Evolutionary conservation across 2,888 invertebrate species (phyloP), one percentile per base, ranked within the genome.

Genomic region (Andrena hattorfiana): DNA sequence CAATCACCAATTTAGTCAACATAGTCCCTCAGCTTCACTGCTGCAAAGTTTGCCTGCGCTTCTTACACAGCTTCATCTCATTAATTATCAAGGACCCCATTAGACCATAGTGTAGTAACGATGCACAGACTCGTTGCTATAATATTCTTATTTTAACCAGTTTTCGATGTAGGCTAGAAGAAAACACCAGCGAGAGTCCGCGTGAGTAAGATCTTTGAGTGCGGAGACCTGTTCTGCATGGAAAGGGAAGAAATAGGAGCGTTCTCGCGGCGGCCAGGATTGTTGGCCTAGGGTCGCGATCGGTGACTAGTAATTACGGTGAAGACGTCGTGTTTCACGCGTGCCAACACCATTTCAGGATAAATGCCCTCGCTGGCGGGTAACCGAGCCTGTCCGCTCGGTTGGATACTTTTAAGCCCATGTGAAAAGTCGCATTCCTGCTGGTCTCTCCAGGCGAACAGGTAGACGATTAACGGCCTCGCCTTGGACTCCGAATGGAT

Each of bases 391-490:
- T 72, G 74, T 79, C 67, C 54, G 60, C 42, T 59, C 76, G 51
- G 67, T 85, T 48, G 59, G 35, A 76, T 63, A 77, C 60, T 56
- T 73, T 78, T 71, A 78, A 81, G 26, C 49, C 48, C 8, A 64
- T 16, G 67, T 67, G 30, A 73, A 83, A 81, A 83, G 72, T 66
- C 54, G 77, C 74, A 81, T 83, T 83, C 83, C 69, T 49, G 20
- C 30, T 13, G 54, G 56, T 67, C 35, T 77, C 32, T 16, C 56
- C 56, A 10, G 28, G 59, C 59, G 64, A 85, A 68, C 74, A 66
- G 83, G 73, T 78, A 71, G 62, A 74, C 62, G 74, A 77, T 81
- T 74, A 79, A 85, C 54, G 42, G 35, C 60, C 32, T 35, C 49
- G 32, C n/a, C 10, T 59, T 62, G 63, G 42, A 16, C 56, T 56